Percentiles rank a stretch among this genome's conserved stretches.
Evolutionary conservation across 2,888 invertebrate species (phyloP).

Genomic region (Euzetes globulus): DNA sequence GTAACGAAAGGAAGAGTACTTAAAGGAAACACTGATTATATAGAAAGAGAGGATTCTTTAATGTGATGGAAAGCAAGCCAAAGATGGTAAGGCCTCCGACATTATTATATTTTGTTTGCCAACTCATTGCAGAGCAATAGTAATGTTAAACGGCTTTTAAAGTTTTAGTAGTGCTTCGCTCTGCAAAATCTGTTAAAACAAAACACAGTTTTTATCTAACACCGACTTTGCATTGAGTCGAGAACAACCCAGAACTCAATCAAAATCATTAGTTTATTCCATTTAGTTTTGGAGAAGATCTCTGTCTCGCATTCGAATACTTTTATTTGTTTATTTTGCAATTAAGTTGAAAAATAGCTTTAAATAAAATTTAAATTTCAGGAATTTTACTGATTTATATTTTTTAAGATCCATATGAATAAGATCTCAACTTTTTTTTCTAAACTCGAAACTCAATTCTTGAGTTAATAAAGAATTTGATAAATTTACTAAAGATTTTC

Average conservation of each 20-base stretch:
- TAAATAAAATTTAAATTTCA: background rate
- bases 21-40: background rate
- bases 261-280: background rate
- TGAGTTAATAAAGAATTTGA: background rate
- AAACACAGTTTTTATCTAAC: conserved; percentile 20
- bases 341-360: background rate
- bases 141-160: conserved; percentile 25
- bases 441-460: background rate
- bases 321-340: conserved; percentile 9
- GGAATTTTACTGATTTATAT: background rate
- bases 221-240: background rate
- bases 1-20: too few relatives aligned
- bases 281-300: background rate
- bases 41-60: background rate
- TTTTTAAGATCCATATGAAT: background rate
- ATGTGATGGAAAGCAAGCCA: conserved; percentile 7
- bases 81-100: conserved; percentile 27
- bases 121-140: conserved; percentile 14
- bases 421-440: background rate
- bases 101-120: conserved; percentile 19
- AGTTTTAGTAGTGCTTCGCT: conserved; percentile 16
- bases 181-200: conserved; percentile 26
- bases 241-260: background rate
- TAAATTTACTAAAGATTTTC: background rate
- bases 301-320: background rate